phyloP scores from a whole-genome alignment of 2,888 invertebrate genomes.

The Priocnemis perturbator region DNA sequence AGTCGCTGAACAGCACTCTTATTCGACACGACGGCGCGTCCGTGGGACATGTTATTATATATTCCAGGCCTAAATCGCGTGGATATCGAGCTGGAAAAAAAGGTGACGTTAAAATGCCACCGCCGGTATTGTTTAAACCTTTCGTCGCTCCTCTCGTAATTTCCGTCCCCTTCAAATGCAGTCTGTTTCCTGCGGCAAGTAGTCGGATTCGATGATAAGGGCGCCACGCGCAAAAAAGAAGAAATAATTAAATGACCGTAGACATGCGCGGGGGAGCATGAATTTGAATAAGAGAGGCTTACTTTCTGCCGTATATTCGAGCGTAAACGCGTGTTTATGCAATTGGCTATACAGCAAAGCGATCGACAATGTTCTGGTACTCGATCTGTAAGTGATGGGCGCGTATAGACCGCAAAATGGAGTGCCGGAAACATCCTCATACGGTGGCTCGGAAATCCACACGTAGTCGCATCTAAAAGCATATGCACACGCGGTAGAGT shows the following conservation, averaged over 20 bases:
- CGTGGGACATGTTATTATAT: conserved; percentile 79
- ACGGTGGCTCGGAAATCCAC: conserved; percentile 81
- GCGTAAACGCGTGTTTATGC: conserved; percentile 80
- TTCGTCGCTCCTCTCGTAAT: conserved; percentile 57
- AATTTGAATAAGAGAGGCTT: conserved; percentile 58
- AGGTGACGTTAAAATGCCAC: conserved; percentile 80
- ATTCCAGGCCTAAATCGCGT: conserved; percentile 81
- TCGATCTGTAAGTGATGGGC: conserved; percentile 77
- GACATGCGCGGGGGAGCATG: no score
- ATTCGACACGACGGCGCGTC: conserved; percentile 78
- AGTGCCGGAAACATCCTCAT: conserved; percentile 79
- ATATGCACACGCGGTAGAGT: neutral
- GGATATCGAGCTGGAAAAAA: conserved; percentile 83
- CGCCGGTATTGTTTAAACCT: conserved; percentile 69
- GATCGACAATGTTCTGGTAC: conserved; percentile 79
- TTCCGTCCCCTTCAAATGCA: conserved; percentile 66
- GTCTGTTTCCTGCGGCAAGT: conserved; percentile 77
- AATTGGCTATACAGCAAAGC: conserved; percentile 79
- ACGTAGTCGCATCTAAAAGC: conserved; percentile 79
- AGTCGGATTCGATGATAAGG: neutral
- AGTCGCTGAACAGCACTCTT: conserved; percentile 82
- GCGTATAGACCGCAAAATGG: conserved; percentile 78
- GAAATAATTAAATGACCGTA: neutral
- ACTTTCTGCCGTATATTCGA: conserved; percentile 82
- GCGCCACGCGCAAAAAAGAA: neutral